These are phyloP conservation scores for Altica lythri DNA, from an alignment of 2,888 invertebrate genomes.

Conservation along the genomic window DNA sequence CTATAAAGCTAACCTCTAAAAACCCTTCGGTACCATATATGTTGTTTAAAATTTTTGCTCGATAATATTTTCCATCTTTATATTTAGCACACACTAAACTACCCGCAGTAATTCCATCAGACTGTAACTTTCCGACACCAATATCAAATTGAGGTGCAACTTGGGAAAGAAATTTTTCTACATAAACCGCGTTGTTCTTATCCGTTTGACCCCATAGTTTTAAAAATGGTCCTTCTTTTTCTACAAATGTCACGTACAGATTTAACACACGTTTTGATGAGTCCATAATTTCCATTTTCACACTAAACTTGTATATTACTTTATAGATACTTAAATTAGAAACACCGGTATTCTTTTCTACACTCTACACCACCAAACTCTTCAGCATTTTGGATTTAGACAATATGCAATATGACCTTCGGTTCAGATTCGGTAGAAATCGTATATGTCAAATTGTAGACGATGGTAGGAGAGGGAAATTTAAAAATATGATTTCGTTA, in stretches of 20 bases:
- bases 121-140: slow-evolving; percentile 52
- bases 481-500: too few species aligned
- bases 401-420: too few species aligned
- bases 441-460: too few species aligned
- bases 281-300: too few species aligned
- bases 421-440: too few species aligned
- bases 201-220: slow-evolving; percentile 75
- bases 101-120: slow-evolving; percentile 56
- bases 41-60: slow-evolving; percentile 64
- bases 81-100: slow-evolving; percentile 66
- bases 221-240: slow-evolving; percentile 70
- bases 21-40: slow-evolving; percentile 59
- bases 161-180: slow-evolving; percentile 62
- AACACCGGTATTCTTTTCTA: too few species aligned
- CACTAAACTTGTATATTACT: too few species aligned
- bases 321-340: too few species aligned
- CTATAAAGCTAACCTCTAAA: slow-evolving; percentile 70
- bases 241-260: slow-evolving; percentile 67
- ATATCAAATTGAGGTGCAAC: slow-evolving; percentile 59
- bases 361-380: too few species aligned
- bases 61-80: slow-evolving; percentile 68
- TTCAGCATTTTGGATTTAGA: too few species aligned
- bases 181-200: slow-evolving; percentile 61
- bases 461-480: too few species aligned
- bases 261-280: too few species aligned